Evolutionary conservation across 2,113 vertebrate species (phyloP).

Genomic region (Conger conger): DNA sequence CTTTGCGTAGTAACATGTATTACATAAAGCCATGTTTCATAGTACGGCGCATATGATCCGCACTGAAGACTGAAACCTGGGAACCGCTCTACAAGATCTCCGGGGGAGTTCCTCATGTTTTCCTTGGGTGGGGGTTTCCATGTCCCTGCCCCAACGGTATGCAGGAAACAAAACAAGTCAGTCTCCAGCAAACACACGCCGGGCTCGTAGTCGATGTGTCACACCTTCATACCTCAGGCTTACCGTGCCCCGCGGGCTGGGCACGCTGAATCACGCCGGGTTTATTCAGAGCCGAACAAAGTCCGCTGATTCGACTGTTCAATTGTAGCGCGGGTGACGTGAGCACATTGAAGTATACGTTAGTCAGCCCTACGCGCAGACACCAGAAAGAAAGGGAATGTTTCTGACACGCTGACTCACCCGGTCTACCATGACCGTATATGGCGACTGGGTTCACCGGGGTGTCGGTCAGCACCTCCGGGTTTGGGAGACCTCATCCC

Average conservation of each 20-base stretch:
- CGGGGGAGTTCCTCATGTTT: neutral
- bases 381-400: neutral
- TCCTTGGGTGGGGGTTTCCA: neutral
- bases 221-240: neutral
- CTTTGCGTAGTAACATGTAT: too few relatives aligned
- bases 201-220: neutral
- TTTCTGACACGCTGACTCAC: neutral
- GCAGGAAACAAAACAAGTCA: neutral
- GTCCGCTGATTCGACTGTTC: slow-evolving; percentile 17
- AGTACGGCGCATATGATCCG: neutral
- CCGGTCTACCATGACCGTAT: slow-evolving; percentile 4
- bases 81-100: neutral
- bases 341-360: neutral
- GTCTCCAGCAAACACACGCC: neutral
- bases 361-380: neutral
- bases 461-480: neutral
- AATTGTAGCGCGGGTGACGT: slow-evolving; percentile 3
- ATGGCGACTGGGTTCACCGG: neutral
- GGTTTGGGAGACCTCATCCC: neutral
- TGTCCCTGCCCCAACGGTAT: neutral
- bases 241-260: neutral
- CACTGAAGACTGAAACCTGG: neutral
- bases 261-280: neutral
- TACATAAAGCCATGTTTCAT: too few relatives aligned
- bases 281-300: slow-evolving; percentile 5